A percentile compares a stretch with the other conserved stretches of the same genome.
Conservation (phyloP, 2,888 invertebrate genomes). For the Dendrolimus houi region DNA sequence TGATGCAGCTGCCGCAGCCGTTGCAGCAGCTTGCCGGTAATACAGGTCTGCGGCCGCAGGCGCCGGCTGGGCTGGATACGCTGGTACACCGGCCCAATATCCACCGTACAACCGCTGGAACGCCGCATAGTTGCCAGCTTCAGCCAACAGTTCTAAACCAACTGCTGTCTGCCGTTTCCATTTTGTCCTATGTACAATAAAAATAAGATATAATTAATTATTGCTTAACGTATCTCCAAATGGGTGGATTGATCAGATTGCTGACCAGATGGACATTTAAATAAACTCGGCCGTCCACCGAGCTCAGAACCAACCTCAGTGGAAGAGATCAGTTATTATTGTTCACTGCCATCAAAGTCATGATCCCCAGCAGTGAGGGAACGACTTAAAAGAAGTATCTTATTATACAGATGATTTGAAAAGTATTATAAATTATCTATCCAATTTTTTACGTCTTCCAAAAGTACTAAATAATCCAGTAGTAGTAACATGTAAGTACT, state of each 20-base stretch:
- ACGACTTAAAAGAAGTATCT: too few species aligned
- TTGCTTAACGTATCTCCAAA: background rate
- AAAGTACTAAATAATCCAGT: too few species aligned
- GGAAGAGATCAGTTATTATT: too few species aligned
- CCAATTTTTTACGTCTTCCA: too few species aligned
- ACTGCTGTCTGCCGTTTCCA: conserved; percentile 99
- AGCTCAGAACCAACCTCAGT: too few species aligned
- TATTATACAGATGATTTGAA: too few species aligned
- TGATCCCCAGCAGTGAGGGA: too few species aligned
- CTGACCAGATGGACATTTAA: background rate
- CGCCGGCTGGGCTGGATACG: conserved; percentile 81
- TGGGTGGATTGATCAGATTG: background rate
- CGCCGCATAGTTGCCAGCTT: conserved; percentile 99
- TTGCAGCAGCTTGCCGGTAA: conserved; percentile 88
- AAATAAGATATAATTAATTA: background rate
- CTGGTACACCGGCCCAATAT: conserved; percentile 81
- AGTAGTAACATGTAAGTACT: background rate
- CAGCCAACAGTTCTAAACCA: conserved; percentile 95
- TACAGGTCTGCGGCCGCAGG: conserved; percentile 86
- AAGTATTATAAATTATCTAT: too few species aligned
- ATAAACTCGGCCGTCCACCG: too few species aligned
- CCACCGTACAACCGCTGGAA: conserved; percentile 95
- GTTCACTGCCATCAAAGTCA: too few species aligned
- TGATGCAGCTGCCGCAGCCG: conserved; percentile 77
- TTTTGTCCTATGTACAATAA: conserved; percentile 85